Evolutionary conservation across 2,113 vertebrate species (phyloP).

Genomic region (Phrynosoma platyrhinos): DNA sequence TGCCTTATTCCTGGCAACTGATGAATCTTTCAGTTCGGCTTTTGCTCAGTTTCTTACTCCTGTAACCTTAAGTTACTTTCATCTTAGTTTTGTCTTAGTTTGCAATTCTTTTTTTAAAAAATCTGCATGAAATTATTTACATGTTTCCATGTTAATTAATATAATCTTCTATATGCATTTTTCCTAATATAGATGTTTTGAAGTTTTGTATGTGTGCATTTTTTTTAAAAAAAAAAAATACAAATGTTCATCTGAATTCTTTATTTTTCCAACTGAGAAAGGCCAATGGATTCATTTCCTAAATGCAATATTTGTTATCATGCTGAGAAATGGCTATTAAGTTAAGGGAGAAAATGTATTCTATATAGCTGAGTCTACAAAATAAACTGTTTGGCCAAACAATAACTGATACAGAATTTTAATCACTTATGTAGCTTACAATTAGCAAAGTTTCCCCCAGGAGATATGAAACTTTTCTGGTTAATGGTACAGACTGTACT

Average conservation of each 20-base stretch:
- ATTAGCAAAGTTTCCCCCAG: slow-evolving; percentile 49
- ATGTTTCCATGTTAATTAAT: too few relatives aligned
- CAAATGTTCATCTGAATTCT: background rate
- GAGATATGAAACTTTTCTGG: slow-evolving; percentile 41
- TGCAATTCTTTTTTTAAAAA: too few relatives aligned
- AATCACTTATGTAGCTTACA: slow-evolving; percentile 20
- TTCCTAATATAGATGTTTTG: background rate
- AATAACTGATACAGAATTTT: slow-evolving; percentile 46
- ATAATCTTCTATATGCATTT: too few relatives aligned
- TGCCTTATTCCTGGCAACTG: too few relatives aligned
- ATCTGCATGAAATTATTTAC: too few relatives aligned
- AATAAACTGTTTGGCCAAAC: slow-evolving; percentile 15
- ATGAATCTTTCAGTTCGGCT: too few relatives aligned
- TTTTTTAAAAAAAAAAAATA: background rate
- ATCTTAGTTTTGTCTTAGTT: too few relatives aligned
- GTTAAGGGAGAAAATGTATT: background rate
- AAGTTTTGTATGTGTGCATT: background rate
- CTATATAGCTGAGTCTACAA: slow-evolving; percentile 20
- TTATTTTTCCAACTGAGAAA: slow-evolving; percentile 5
- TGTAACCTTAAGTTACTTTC: too few relatives aligned
- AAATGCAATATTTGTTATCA: background rate
- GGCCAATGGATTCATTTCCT: background rate
- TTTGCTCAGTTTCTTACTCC: too few relatives aligned
- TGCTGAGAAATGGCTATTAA: background rate
- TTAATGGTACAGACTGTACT: slow-evolving; percentile 33